Conservation (phyloP, 2,888 invertebrate species). For the Merodon equestris region DNA sequence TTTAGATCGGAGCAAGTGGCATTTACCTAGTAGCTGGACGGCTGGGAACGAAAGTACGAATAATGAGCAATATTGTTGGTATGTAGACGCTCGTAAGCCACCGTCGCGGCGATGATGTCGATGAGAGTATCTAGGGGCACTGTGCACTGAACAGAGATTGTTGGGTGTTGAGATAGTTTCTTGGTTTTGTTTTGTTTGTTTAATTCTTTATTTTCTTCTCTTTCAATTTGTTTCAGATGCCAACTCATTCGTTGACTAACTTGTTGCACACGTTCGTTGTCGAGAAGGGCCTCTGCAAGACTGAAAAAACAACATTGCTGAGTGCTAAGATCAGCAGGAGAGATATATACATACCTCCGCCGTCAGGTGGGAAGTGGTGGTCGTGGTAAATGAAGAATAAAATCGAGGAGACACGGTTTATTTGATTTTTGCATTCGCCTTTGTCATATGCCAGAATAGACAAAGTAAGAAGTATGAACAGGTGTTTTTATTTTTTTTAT, state of each 20-base stretch:
- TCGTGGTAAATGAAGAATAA: too few species aligned
- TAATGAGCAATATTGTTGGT: conserved; percentile 56
- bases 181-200: not conserved
- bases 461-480: not conserved
- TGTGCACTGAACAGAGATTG: conserved; percentile 15
- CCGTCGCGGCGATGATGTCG: too few species aligned
- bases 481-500: too few species aligned
- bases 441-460: too few species aligned
- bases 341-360: not conserved
- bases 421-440: too few species aligned
- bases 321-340: conserved; percentile 53
- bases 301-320: conserved; percentile 47
- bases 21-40: conserved; percentile 56
- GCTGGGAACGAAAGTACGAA: conserved; percentile 61
- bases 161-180: not conserved
- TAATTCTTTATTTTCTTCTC: not conserved
- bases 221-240: conserved; percentile 12
- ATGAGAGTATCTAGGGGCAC: not conserved
- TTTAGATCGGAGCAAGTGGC: conserved; percentile 64
- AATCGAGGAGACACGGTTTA: too few species aligned
- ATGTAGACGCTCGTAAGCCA: conserved; percentile 39
- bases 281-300: conserved; percentile 49
- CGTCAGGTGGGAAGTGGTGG: not conserved
- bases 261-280: conserved; percentile 44
- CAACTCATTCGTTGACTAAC: conserved; percentile 32